A percentile compares a stretch with the other conserved stretches of the same genome.
Conservation (phyloP, 1,140 invertebrate species). For the Hypothenemus hampei region DNA sequence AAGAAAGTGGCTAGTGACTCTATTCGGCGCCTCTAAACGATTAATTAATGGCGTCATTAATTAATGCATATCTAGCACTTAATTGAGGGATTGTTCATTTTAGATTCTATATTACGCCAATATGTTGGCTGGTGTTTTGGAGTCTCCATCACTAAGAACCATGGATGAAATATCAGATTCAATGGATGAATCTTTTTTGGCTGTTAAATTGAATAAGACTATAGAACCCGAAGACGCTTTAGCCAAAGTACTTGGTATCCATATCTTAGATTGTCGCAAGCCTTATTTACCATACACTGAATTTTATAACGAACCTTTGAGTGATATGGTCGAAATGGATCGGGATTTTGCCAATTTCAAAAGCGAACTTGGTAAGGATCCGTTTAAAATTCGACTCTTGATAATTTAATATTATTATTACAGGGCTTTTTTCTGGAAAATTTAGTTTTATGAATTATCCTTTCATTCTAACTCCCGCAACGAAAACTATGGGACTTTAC, state of each 20-base stretch:
- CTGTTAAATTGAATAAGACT: slow-evolving; percentile 34
- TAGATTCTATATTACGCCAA: slow-evolving; percentile 87
- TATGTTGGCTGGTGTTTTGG: slow-evolving; percentile 75
- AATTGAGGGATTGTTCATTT: too few relatives aligned
- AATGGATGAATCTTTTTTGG: slow-evolving; percentile 35
- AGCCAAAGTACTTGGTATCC: slow-evolving; percentile 61
- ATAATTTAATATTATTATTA: not conserved
- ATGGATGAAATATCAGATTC: slow-evolving; percentile 49
- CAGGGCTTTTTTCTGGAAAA: slow-evolving; percentile 51
- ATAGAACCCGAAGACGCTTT: slow-evolving; percentile 35
- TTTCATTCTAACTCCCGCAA: slow-evolving; percentile 88
- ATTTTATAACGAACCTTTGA: slow-evolving; percentile 90
- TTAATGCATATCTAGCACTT: too few relatives aligned
- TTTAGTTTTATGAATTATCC: slow-evolving; percentile 91
- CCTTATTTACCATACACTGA: slow-evolving; percentile 81
- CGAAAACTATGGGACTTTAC: slow-evolving; percentile 84
- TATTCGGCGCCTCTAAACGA: too few relatives aligned
- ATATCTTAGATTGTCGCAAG: slow-evolving; percentile 72
- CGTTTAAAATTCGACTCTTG: not conserved
- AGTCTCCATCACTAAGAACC: slow-evolving; percentile 56
- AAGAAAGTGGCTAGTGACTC: too few relatives aligned
- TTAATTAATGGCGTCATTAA: too few relatives aligned
- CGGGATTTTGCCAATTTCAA: slow-evolving; percentile 88
- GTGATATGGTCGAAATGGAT: slow-evolving; percentile 89
- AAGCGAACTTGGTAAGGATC: slow-evolving; percentile 51